Conservation (phyloP, 1,140 invertebrate species). For the Reticulitermes speratus region DNA sequence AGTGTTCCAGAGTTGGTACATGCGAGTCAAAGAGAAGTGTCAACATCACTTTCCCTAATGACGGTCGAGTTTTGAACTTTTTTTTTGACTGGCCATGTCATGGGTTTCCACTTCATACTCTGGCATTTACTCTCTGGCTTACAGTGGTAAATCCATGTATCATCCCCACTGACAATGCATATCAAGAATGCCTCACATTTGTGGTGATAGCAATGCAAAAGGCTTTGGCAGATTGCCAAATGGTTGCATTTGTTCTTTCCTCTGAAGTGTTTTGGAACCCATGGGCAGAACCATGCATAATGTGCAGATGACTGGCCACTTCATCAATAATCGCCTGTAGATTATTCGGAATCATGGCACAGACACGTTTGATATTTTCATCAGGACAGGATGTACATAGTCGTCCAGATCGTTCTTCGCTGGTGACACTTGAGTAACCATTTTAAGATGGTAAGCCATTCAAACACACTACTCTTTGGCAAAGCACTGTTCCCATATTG, state of each 20-base stretch:
- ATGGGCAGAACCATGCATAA: slow-evolving; percentile 22
- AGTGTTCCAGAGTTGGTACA: neutral
- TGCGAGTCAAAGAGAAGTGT: neutral
- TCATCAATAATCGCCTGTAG: slow-evolving; percentile 17
- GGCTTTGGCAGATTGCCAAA: neutral
- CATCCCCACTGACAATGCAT: neutral
- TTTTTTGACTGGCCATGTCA: neutral
- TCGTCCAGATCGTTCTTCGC: neutral
- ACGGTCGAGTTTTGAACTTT: neutral
- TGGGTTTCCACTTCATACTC: neutral
- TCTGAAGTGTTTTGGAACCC: neutral
- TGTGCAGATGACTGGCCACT: slow-evolving; percentile 19
- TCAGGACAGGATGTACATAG: neutral
- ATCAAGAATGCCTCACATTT: neutral
- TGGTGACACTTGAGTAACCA: slow-evolving; percentile 9
- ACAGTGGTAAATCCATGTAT: neutral
- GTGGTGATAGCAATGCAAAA: neutral
- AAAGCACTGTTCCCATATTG: neutral
- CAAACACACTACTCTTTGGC: slow-evolving; percentile 14
- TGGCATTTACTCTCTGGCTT: neutral
- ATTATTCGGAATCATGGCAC: neutral
- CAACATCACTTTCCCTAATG: neutral
- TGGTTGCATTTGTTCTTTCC: neutral
- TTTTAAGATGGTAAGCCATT: slow-evolving; percentile 19
- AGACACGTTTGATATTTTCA: neutral